Evolutionary conservation across 1,140 invertebrate genomes (phyloP), one percentile per base, ranked within the genome.

Genomic region (Drosophila sulfurigaster): DNA sequence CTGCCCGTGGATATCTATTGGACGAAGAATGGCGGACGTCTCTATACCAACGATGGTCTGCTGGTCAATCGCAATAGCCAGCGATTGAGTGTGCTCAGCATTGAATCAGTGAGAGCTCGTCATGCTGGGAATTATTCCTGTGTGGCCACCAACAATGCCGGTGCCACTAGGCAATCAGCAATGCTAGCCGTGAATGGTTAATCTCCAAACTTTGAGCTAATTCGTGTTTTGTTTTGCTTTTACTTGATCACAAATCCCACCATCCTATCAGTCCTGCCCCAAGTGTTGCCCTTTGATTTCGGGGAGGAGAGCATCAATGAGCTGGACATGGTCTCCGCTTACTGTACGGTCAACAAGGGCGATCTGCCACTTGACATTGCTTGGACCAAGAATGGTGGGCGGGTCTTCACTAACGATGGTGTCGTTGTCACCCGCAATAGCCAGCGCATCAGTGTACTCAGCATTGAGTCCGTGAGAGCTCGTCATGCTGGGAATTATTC

Each of bases 311-410:
- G 94, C 48, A 94, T 96, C 41, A 96, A 96, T 82, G 95, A 95
- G 45, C 95, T 95, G 48, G 95, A 96, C 72, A 94, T 94, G 91
- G 95, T 94, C 28, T 95, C 94, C 2, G 94, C 96, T 45, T 94
- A 95, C 16, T 99, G 98, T 93, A 95, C 96, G 13, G 95, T 98
- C 8, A 95, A 95, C 76, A 97, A 97, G 92, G 97, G 97, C 35
- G 97, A 98, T 91, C 94, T 95, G 64, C 97, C 97, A 1, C 93
- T 98, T 59, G 95, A 95, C 57, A 96, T 98, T 74, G 93, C 93
- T 45, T 98, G 97, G 97, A 92, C 91, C 25, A 93, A 93, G 54
- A 91, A 94, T 38, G 87, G 90, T 25, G 83, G 87, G 30, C 81
- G 90, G 20, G 80, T 93, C 51, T 88, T 78, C 73, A 91, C 81